Conservation (phyloP, 2,888 invertebrate genomes). For the Drosophila quinaria region DNA sequence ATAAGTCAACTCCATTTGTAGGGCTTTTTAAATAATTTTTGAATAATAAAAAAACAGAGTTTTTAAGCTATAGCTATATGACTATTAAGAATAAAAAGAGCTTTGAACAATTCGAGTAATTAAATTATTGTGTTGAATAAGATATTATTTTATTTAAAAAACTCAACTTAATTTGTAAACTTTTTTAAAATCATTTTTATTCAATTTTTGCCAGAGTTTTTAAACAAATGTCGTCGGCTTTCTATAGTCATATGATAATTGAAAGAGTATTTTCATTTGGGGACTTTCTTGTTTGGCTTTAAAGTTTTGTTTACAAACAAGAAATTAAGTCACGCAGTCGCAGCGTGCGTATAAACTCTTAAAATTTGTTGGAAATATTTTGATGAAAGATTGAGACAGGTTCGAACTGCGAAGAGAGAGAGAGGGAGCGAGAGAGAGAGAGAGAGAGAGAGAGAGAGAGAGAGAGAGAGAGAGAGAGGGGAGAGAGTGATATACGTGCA, state of each 20-base stretch:
- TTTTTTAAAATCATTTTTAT: neutral
- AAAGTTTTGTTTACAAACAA: constrained; percentile 38
- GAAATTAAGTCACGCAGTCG: constrained; percentile 50
- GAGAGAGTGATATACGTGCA: constrained; percentile 12
- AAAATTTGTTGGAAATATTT: constrained; percentile 38
- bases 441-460: neutral
- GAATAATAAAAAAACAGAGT: too few relatives aligned
- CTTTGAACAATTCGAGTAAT: neutral
- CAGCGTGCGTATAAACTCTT: constrained; percentile 46
- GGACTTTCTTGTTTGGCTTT: neutral
- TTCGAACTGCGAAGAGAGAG: constrained; percentile 2
- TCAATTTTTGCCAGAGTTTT: neutral
- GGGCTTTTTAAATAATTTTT: neutral
- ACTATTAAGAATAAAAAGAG: neutral
- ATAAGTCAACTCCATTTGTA: neutral
- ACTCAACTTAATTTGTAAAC: neutral
- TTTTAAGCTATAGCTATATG: too few relatives aligned
- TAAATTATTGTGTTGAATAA: neutral
- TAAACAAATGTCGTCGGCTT: neutral
- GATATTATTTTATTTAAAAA: neutral
- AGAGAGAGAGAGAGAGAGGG: neutral
- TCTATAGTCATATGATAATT: neutral
- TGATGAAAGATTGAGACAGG: constrained; percentile 6
- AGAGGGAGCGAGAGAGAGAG: neutral
- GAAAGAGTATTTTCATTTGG: constrained; percentile 1